These are phyloP conservation scores for Listronotus oregonensis DNA, from an alignment of 1,140 invertebrate species.

Conservation along the genomic window DNA sequence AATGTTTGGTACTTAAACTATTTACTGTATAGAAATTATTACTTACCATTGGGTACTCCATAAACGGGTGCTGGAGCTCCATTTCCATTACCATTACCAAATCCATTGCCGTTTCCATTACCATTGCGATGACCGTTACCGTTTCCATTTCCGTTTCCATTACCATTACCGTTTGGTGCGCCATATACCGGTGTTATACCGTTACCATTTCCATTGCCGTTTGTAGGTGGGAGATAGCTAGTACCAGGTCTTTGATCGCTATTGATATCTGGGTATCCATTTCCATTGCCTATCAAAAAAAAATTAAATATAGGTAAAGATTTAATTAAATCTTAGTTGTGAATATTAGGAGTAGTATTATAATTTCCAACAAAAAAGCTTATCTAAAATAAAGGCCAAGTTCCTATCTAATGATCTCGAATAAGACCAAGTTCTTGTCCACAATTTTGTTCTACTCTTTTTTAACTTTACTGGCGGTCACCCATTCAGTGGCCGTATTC, in stretches of 20 bases:
- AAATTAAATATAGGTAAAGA: too few species aligned
- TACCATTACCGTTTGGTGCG: constrained; percentile 31
- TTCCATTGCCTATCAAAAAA: constrained; percentile 21
- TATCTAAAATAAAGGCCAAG: too few species aligned
- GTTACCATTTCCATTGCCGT: constrained; percentile 35
- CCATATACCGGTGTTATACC: constrained; percentile 15
- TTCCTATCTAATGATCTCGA: too few species aligned
- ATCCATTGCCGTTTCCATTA: constrained; percentile 37
- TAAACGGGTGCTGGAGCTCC: too few species aligned
- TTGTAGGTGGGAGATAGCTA: constrained; percentile 41
- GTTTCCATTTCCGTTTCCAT: constrained; percentile 39
- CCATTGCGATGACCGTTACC: constrained; percentile 33
- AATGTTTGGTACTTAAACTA: too few species aligned
- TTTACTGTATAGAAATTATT: too few species aligned
- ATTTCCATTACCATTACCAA: constrained; percentile 41
- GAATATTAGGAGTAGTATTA: too few species aligned
- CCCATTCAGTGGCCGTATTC: constrained; percentile 31
- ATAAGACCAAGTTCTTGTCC: too few species aligned
- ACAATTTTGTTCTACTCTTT: too few species aligned
- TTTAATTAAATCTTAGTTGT: too few species aligned
- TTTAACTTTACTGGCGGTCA: too few species aligned
- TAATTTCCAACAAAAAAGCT: too few species aligned
- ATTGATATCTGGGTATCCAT: constrained; percentile 16
- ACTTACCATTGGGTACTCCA: constrained; percentile 11
- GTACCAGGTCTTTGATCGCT: constrained; percentile 40